Evolutionary conservation across 2,888 invertebrate species (phyloP).

Genomic region (Metopia argyrocephala): DNA sequence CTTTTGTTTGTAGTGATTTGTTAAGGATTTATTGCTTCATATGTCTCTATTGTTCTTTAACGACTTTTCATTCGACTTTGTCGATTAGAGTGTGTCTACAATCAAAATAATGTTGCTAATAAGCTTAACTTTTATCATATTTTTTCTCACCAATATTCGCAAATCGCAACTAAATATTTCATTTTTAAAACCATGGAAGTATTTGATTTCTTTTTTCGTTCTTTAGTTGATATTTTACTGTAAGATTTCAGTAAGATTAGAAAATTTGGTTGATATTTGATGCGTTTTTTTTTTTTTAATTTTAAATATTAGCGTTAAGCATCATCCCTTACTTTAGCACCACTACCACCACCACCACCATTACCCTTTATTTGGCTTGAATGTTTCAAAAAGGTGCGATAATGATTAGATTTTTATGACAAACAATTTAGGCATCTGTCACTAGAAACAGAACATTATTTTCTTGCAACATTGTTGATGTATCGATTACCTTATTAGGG

Average conservation of each 20-base stretch:
- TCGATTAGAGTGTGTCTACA: conserved; percentile 38
- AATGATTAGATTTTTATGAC: conserved; percentile 30
- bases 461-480: conserved; percentile 38
- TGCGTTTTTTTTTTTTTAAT: conserved; percentile 26
- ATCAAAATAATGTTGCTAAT: conserved; percentile 62
- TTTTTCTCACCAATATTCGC: conserved; percentile 29
- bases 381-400: conserved; percentile 40
- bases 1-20: conserved; percentile 57
- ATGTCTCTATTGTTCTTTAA: conserved; percentile 41
- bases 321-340: not conserved
- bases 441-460: too few species aligned
- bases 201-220: conserved; percentile 8
- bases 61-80: conserved; percentile 31
- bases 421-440: conserved; percentile 56
- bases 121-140: conserved; percentile 60
- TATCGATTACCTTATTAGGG: conserved; percentile 58
- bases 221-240: not conserved
- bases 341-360: conserved; percentile 44
- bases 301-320: not conserved
- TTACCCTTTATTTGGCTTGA: conserved; percentile 11
- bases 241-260: not conserved
- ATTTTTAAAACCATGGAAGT: not conserved
- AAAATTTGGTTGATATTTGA: conserved; percentile 34
- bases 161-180: conserved; percentile 31
- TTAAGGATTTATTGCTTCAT: conserved; percentile 58